Evolutionary conservation across 2,888 invertebrate genomes (phyloP), one percentile per base, ranked within the genome.

Genomic region (Lordiphosa andalusiaca): DNA sequence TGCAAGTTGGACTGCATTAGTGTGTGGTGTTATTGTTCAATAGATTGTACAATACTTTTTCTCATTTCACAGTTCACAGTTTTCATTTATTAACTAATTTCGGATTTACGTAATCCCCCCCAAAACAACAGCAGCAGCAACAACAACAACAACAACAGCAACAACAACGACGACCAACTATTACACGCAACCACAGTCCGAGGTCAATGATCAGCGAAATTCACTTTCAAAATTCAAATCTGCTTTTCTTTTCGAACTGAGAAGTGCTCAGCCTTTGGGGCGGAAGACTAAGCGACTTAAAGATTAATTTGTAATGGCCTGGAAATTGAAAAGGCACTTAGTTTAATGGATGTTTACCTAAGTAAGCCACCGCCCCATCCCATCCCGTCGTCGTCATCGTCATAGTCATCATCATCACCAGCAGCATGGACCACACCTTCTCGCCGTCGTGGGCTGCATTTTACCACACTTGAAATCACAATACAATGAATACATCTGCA

Each of bases 381-480:
- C 47, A 64, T 42, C 63, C 44, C 50, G 61, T 66, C 52, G 53
- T 66, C 51, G 61, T 71, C 48, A 64, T 49, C 52, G 53, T 66
- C 51, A 59, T 71, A 46, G 61, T 49, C 50, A 47, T 55, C 38
- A 40, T 47, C 63, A 68, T 61, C 53, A 58, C 46, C 16, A 47
- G 38, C 4, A 19, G 35, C 35, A 44, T 41, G 60, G 70, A 68
- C 67, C 74, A 70, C 84, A 77, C 67, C 82, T 77, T 30, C 30
- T 10, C 30, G 52, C 48, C 56, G 50, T 46, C 33, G 60, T 41
- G 62, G 64, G 72, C 77, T 85, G 84, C 84, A 84, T 69, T 80
- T 80, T 84, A 73, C 84, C 80, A 85, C 85, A 80, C 80, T 80
- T 85, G 80, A 80, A 85, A 85, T 85, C 73, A 85, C 80, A 84